phyloP scores from a whole-genome alignment of 53 echinoderm and acorn worm species.

The Henricia sp. region DNA sequence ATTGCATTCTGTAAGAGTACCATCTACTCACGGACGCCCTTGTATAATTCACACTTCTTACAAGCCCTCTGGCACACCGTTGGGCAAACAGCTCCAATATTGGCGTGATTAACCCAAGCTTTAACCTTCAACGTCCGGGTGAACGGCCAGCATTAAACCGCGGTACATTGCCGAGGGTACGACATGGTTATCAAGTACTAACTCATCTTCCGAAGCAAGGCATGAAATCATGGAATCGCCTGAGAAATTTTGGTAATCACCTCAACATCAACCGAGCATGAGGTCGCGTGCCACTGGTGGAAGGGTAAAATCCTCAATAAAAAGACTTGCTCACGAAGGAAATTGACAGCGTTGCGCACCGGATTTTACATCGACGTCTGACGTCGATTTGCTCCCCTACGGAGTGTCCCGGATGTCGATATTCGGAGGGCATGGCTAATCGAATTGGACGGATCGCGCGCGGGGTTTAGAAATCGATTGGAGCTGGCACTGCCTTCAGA shows the following conservation, averaged over 20 bases:
- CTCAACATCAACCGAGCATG: background rate
- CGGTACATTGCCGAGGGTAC: too few species aligned
- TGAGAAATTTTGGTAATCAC: background rate
- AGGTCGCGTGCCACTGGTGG: background rate
- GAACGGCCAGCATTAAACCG: too few species aligned
- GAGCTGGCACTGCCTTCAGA: background rate
- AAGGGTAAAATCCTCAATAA: background rate
- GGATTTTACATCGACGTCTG: background rate
- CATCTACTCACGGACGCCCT: too few species aligned
- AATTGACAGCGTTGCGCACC: background rate
- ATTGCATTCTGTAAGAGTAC: too few species aligned
- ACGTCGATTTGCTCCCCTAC: background rate
- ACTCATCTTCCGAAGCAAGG: background rate
- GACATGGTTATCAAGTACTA: background rate
- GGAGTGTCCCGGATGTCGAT: background rate
- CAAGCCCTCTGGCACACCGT: too few species aligned
- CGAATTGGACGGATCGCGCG: background rate
- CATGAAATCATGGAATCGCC: background rate
- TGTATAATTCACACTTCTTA: too few species aligned
- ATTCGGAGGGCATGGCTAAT: background rate
- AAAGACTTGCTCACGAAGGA: background rate
- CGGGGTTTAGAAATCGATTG: background rate
- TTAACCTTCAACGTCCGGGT: too few species aligned
- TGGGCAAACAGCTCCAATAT: too few species aligned
- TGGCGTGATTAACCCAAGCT: too few species aligned